Conservation (phyloP, 2,888 invertebrate species). For the Magallana nippona region DNA sequence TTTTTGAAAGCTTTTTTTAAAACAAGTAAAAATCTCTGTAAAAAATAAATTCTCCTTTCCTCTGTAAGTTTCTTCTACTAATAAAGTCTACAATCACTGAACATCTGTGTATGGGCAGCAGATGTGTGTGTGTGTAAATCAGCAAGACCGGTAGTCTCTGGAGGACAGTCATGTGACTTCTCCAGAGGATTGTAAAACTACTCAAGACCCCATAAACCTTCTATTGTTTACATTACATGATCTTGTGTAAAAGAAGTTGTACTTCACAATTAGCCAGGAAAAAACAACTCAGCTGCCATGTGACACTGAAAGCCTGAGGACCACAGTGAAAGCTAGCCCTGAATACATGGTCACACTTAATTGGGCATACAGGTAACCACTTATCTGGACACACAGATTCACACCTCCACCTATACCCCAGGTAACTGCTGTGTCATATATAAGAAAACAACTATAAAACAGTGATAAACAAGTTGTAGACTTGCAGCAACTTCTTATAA, state of each 20-base stretch:
- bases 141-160: slow-evolving; percentile 2
- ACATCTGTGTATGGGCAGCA: not conserved
- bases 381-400: not conserved
- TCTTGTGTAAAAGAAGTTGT: not conserved
- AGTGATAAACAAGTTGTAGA: not conserved
- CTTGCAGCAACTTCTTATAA: not conserved
- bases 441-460: not conserved
- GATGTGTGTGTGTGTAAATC: not conserved
- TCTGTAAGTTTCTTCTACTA: not conserved
- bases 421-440: not conserved
- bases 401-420: slow-evolving; percentile 19
- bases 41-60: not conserved
- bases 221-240: slow-evolving; percentile 30
- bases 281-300: slow-evolving; percentile 33
- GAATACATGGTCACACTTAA: not conserved
- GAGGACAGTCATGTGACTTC: slow-evolving; percentile 25
- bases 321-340: not conserved
- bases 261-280: slow-evolving; percentile 27
- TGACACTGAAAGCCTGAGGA: not conserved
- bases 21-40: not conserved
- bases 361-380: slow-evolving; percentile 8
- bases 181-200: slow-evolving; percentile 26
- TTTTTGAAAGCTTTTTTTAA: not conserved
- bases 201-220: slow-evolving; percentile 18
- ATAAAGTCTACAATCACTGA: not conserved